phyloP scores from a whole-genome alignment of 2,113 vertebrate species.

The Ifrita kowaldi region DNA sequence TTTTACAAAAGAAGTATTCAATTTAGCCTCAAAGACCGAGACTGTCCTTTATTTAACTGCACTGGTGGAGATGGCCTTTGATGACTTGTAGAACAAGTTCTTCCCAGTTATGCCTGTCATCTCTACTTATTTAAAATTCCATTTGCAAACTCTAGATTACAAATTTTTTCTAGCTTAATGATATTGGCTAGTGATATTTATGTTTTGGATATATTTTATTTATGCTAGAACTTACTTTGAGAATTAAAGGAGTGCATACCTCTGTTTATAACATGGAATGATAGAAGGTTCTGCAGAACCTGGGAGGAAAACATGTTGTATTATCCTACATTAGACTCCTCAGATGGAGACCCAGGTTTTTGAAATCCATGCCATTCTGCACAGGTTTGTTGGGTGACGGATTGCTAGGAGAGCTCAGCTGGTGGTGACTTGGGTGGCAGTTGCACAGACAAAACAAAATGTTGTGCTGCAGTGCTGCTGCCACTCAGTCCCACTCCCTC shows the following conservation, averaged over 20 bases:
- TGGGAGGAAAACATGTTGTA: background rate
- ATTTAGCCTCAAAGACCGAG: background rate
- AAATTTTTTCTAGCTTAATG: background rate
- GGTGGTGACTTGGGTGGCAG: background rate
- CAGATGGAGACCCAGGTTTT: background rate
- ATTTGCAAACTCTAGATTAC: background rate
- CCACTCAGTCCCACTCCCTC: background rate
- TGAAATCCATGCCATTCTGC: background rate
- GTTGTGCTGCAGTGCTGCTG: background rate
- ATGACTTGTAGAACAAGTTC: background rate
- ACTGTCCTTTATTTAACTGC: background rate
- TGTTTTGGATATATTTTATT: background rate
- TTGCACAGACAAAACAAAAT: background rate
- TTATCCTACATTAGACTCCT: background rate
- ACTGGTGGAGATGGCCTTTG: background rate
- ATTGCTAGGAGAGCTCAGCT: background rate
- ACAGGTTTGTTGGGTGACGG: background rate
- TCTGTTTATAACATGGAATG: background rate
- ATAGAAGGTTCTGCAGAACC: background rate
- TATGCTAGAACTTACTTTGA: background rate
- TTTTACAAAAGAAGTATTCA: background rate
- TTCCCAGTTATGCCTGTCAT: background rate
- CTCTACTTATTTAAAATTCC: background rate
- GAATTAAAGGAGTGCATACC: background rate
- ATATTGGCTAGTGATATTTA: background rate